These are phyloP conservation scores for Sphecodes monilicornis DNA, from an alignment of 2,888 invertebrate genomes.

Conservation along the genomic window DNA sequence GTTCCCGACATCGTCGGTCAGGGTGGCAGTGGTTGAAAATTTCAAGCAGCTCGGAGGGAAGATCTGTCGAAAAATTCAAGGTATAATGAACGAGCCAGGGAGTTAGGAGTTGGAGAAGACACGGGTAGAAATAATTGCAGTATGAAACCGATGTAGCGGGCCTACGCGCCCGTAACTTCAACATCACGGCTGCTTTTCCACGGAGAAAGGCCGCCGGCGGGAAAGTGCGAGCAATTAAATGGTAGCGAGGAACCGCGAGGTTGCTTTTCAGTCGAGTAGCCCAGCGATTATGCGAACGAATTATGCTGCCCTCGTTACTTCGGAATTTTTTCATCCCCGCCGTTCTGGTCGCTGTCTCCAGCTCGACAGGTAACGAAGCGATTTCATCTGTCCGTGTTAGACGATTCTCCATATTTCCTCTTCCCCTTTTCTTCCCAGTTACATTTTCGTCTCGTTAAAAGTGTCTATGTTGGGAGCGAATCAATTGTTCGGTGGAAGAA, in stretches of 20 bases:
- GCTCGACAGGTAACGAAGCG: conserved; percentile 59
- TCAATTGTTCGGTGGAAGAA: background rate
- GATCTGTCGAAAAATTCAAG: conserved; percentile 42
- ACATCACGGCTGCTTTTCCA: conserved; percentile 41
- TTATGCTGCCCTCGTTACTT: conserved; percentile 60
- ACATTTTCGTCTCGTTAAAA: background rate
- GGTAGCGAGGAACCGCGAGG: conserved; percentile 53
- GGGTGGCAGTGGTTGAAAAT: conserved; percentile 35
- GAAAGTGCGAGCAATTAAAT: conserved; percentile 63
- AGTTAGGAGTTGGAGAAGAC: background rate
- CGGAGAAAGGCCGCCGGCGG: conserved; percentile 29
- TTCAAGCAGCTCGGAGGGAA: conserved; percentile 7
- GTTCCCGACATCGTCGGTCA: background rate
- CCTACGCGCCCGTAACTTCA: conserved; percentile 39
- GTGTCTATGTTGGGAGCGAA: background rate
- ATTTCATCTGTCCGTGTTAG: conserved; percentile 49
- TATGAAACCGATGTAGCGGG: conserved; percentile 27
- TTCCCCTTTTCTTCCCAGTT: background rate
- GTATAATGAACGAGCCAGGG: conserved; percentile 46
- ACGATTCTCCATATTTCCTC: background rate
- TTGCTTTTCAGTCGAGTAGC: conserved; percentile 65
- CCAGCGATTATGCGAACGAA: conserved; percentile 59
- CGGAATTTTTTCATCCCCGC: conserved; percentile 50
- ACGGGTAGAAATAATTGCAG: background rate
- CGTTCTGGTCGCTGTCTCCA: conserved; percentile 30